Evolutionary conservation across 2,113 vertebrate species (phyloP), one percentile per base, ranked within the genome.

Genomic region (Microtus oregoni): DNA sequence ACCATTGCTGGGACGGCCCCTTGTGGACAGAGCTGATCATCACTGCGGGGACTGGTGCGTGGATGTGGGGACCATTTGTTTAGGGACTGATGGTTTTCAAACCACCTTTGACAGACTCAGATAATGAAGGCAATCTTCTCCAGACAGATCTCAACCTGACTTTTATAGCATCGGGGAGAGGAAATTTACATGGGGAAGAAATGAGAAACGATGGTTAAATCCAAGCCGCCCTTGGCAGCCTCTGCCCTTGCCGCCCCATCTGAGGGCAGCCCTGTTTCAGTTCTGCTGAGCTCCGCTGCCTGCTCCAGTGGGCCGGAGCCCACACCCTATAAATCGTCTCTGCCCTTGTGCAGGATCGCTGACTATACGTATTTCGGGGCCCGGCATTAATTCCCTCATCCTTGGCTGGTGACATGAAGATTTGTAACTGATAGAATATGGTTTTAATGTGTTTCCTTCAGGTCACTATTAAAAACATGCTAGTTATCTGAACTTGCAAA

Each of bases 391-490:
- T 97, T 97, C 97, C 97, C 97, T 96, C 98, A 95, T 97, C 77
- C 91, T 96, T 96, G 98, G 95, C 93, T 95, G 97, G 92, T 97
- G 94, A 98, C 96, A 97, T 97, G 97, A 98, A 97, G 96, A 98
- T 97, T 96, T 97, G 95, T 97, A 98, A 96, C 70, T 94, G 97
- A 98, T 97, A 94, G 97, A 97, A 98, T 97, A 96, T 95, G 96
- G 97, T 98, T 98, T 98, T 98, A 98, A 98, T 98, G 98, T 97
- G 93, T 98, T 99, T 98, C 97, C 98, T 98, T 96, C 96, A 98
- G 97, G 91, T 98, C 98, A 93, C 96, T 97, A 94, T 97, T 94
- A 96, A 97, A 97, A 91, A 96, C 98, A 92, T 97, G 97, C 89
- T 95, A 88, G 98, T 97, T 95, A 97, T 97, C 97, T 97, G 94